Conservation (phyloP, 2,888 invertebrate genomes). For the Rutpela maculata region DNA sequence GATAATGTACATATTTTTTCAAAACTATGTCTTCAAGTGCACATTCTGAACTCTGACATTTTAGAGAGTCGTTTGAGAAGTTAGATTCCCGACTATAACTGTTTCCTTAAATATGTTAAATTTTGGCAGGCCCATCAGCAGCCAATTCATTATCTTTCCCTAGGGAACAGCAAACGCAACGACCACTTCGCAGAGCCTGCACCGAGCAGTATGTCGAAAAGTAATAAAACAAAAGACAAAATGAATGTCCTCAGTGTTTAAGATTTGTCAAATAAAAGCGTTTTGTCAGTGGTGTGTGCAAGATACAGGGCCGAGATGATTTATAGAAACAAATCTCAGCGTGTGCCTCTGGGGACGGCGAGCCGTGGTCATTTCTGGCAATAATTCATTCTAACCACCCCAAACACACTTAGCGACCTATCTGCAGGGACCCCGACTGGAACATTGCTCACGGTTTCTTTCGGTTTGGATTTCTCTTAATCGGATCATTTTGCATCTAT, state of each 20-base stretch:
- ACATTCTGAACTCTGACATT: no score
- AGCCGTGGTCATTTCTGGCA: slow-evolving; percentile 58
- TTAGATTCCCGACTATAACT: no score
- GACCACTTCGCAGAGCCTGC: no score
- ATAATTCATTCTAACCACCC: slow-evolving; percentile 59
- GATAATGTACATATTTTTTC: no score
- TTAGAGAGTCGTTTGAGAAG: no score
- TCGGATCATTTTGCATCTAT: slow-evolving; percentile 6
- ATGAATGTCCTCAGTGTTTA: slow-evolving; percentile 50
- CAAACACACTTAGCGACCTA: slow-evolving; percentile 50
- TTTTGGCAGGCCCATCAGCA: no score
- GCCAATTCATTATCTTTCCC: no score
- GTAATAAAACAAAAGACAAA: slow-evolving; percentile 7
- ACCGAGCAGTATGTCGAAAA: background rate
- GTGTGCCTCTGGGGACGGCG: slow-evolving; percentile 54
- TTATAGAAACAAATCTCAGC: slow-evolving; percentile 61
- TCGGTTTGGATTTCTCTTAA: slow-evolving; percentile 3
- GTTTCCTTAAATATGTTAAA: no score
- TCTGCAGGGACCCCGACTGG: slow-evolving; percentile 38
- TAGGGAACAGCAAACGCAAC: no score
- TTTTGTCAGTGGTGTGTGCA: slow-evolving; percentile 60
- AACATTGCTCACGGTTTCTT: slow-evolving; percentile 14
- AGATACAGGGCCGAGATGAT: slow-evolving; percentile 58
- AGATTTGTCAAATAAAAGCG: slow-evolving; percentile 64
- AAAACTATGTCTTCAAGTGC: no score